Base-by-base conservation (phyloP, 2,888 invertebrate genomes). In the Melieria crassipennis region DNA sequence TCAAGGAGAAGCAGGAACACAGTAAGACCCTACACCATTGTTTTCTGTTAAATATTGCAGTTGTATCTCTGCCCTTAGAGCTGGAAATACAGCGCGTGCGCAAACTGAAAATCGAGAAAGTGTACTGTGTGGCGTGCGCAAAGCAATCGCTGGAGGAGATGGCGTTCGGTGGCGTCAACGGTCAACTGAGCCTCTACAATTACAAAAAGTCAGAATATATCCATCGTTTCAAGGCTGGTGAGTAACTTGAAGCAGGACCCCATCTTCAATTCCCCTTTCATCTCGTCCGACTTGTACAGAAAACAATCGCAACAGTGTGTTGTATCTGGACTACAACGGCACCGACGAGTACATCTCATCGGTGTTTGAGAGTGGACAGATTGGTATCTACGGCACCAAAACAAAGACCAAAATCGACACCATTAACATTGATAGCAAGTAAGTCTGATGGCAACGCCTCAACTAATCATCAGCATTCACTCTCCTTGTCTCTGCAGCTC, bases 321-420 rank as follows among this genome's bases (percentile, higher is more conserved):
- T 85, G 16, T 82, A 78, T 71, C 75, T 87, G 71, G 87, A 87
- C 72, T 87, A 83, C 65, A 87, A 85, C 74, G 80, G 81, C 7
- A 83, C 84, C 0, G 85, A 86, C 77, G 87, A 86, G 68, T 85
- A 85, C 65, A 80, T 87, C 62, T 81, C 86, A 0, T 83, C 84
- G 0, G 86, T 87, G 6, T 81, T 83, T 50, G 87, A 87, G 69
- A 82, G 79, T 73, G 86, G 87, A 7, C 72, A 75, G 43, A 82
- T 87, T 5, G 85, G 83, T 61, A 78, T 87, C 5, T 85, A 82
- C 73, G 85, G 86, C 10, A 82, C 80, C 4, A 85, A 83, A 68
- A 86, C 87, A 2, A 83, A 80, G 67, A 81, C 81, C 3, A 86
- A 84, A 76, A 74, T 83, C 3, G 84, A 87, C 58, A 79, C 82